A percentile compares a stretch with the other conserved stretches of the same genome.
Evolutionary conservation across 2,888 invertebrate species (phyloP).

Genomic region (Lysandra bellargus): DNA sequence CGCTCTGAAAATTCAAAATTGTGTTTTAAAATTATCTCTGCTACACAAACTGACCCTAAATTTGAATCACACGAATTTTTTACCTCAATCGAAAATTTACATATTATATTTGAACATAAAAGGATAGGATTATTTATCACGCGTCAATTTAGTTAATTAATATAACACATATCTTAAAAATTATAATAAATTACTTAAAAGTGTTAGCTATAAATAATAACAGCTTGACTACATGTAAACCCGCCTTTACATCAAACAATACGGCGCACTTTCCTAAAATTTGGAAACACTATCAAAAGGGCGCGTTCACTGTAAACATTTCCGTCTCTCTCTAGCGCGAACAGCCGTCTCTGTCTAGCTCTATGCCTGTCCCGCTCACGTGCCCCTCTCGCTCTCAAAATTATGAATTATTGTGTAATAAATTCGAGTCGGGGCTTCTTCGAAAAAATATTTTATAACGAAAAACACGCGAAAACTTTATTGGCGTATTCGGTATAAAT

Average conservation of each 20-base stretch:
- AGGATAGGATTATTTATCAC: too few relatives aligned
- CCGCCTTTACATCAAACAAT: slow-evolving; percentile 59
- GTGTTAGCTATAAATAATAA: not conserved
- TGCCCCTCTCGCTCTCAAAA: slow-evolving; percentile 50
- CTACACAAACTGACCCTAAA: too few relatives aligned
- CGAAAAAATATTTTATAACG: slow-evolving; percentile 44
- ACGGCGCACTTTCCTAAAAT: slow-evolving; percentile 74
- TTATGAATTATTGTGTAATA: slow-evolving; percentile 60
- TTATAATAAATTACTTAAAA: too few relatives aligned
- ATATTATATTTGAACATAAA: too few relatives aligned
- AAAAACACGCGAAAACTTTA: slow-evolving; percentile 48
- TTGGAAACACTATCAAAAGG: slow-evolving; percentile 79
- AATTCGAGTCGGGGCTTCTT: slow-evolving; percentile 49
- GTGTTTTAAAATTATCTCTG: too few relatives aligned
- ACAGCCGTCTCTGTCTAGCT: slow-evolving; percentile 45
- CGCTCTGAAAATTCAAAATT: too few relatives aligned
- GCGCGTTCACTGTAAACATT: slow-evolving; percentile 70
- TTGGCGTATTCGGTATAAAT: slow-evolving; percentile 45
- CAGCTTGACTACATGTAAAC: slow-evolving; percentile 57
- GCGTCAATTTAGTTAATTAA: too few relatives aligned
- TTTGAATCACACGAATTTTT: too few relatives aligned
- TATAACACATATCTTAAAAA: too few relatives aligned
- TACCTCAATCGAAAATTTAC: too few relatives aligned
- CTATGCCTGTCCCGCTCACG: slow-evolving; percentile 47
- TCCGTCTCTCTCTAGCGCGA: slow-evolving; percentile 52